Base-by-base conservation (phyloP, 2,888 invertebrate genomes). In the Amorpha juglandis region DNA sequence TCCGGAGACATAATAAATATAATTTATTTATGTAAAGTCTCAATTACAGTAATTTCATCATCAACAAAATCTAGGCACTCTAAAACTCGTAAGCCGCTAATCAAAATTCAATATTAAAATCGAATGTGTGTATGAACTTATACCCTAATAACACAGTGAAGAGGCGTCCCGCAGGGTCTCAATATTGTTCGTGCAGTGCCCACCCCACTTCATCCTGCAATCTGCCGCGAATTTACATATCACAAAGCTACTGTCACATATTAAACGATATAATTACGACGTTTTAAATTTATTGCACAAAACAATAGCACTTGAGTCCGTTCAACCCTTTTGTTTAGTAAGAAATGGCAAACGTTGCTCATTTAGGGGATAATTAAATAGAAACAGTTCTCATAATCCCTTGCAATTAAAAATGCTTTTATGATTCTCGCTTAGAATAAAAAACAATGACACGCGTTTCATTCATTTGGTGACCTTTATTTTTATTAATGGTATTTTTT, bases 361-460 rank as follows among this genome's bases (percentile, higher is more conserved):
- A 90, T 92, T 92, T 91, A 88, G 76, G 76, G 86, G 86, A 86
- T 92, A 92, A 93, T 92, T 92, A 91, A 58, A 91, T 87, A 89
- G 78, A 82, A 79, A 80, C 83, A 84, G 88, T 91, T 92, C 90
- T 87, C 91, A 89, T 92, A 89, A 89, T 88, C 83, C 79, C 73
- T 69, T 72, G 78, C 88, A 90, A 91, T 90, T 91, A 90, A 88
- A 58, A 88, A 88, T 72, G 66, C 71, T 74, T 79, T 81, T 80
- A 73, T 72, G 76, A 75, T 72, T 78, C 73, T 69, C 70, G 74
- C 72, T 71, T 69, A 68, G 67, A 69, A 74, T 77, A 83, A 82
- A 86, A 81, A 83, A 86, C 79, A 81, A 84, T 80, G 74, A 65
- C 73, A 70, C 82, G 58, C 38, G 58, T 38, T 42, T 19, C 58